Evolutionary conservation across 92 coral and sea anemone genomes (phyloP), one percentile per base, ranked within the genome.

Genomic region (Montipora capitata): DNA sequence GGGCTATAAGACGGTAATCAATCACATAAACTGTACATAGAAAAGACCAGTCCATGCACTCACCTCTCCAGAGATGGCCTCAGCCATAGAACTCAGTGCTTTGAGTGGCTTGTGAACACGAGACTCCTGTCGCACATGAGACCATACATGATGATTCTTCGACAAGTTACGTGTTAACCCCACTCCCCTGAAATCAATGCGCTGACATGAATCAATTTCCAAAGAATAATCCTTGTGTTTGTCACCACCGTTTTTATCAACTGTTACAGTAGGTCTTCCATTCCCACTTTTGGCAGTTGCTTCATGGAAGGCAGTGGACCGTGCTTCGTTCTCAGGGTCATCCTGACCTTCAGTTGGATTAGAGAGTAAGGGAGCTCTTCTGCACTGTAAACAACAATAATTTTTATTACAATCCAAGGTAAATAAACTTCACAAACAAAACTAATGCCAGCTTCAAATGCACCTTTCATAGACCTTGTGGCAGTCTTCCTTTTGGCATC

Each of bases 121-220:
- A 10, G 49, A 39, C 40, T 16, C 18, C 74, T 35, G 39, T 66
- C 75, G 7, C 38, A 71, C 10, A 52, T 39, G 75, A 48, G 66
- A 45, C 16, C 40, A 2, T 8, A 5, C 42, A 38, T 84, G 14
- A 14, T 58, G 40, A 27, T 40, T 18, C 15, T 40, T 17, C 7
- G 57, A 52, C 40, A 27, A 61, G 52, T 74, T 45, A 13, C 81
- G 64, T 44, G 76, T 82, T 27, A 10, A 14, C 76, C 81, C 76
- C 76, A 76, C 89, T 71, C 76, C 76, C 56, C 82, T 85, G 3
- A 75, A 16, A 15, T 82, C 89, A 7, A 75, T 43, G 12, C 52
- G 74, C 51, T 64, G 82, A 76, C 82, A 14, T 41, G 87, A 41
- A 57, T 58, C 44, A 71, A 44, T 42, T 4, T 2, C n/a, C 14